Base-by-base conservation (phyloP, 2,888 invertebrate genomes). In the Pandemis corylana region DNA sequence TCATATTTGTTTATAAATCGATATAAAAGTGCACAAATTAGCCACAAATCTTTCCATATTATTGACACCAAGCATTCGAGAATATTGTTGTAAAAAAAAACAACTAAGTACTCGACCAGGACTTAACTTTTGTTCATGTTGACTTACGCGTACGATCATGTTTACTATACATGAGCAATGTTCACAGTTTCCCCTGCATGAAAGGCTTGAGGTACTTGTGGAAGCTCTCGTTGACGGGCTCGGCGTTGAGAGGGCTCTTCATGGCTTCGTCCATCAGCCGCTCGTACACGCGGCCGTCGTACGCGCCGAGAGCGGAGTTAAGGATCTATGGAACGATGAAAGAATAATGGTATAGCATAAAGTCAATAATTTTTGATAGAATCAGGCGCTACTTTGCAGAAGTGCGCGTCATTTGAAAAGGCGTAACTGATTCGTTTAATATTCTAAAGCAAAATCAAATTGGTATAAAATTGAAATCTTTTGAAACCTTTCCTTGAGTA, bases 201-300 rank as follows among this genome's bases (percentile, higher is more conserved):
- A 97, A 96, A 0, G 98, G 97, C 83, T 97, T 97, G 66, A 98
- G 95, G 87, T 97, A 96, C 76, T 95, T 94, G 77, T 97, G 95
- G 89, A 96, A 97, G 75, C 96, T 96, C 81, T 96, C 91, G 85
- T 97, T 97, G 69, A 98, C 98, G 2, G 97, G 97, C 80, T 97
- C 96, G 20, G 96, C 95, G 91, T 98, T 98, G 81, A 98, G 94
- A 0, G 98, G 97, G 84, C 97, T 97, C 89, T 97, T 97, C 87
- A 96, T 95, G 0, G 98, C 98, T 80, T 97, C 97, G 75, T 95
- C 96, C 89, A 96, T 97, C 56, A 98, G 94, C 6, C 97, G 95
- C 83, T 97, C 96, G 89, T 98, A 98, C 28, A 97, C 97, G 79
- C 97, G 96, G 0, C 98, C 98, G 89, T 98, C 98, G 87, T 96